Evolutionary conservation across 2,113 vertebrate genomes (phyloP), one percentile per base, ranked within the genome.

Genomic region (Micronycteris hirsuta): DNA sequence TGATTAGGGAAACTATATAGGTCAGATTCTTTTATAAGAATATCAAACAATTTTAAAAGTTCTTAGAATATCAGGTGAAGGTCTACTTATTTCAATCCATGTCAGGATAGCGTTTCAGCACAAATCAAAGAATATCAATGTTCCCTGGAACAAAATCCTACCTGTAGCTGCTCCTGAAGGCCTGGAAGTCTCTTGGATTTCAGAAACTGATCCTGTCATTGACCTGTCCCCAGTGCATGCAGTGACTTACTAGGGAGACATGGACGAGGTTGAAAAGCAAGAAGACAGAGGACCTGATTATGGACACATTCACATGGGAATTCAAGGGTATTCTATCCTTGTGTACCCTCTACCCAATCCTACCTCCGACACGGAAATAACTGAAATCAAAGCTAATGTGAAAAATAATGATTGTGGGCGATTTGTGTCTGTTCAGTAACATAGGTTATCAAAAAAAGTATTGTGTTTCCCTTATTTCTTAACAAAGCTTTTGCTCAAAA

Each of bases 131-230:
- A 70, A 61, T 65, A 63, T 41, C n/a, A 77, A 83, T 73, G 67
- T 70, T 61, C 47, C 65, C 47, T 31, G 43, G 17, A 93, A 96
- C 17, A 94, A 94, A 94, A 71, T 67, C 89, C 73, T 54, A 83
- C 94, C 77, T 96, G 67, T 24, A 82, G 82, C 38, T 86, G 43
- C 36, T 93, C 68, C 41, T 95, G 56, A 96, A 68, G 22, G 84
- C 47, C 94, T 63, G 33, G 52, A 84, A 91, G 73, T 88, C 54
- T 93, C 95, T 71, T 56, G 56, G 3, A 54, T 87, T 92, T 95
- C 89, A 94, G 49, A 89, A 97, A 93, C 91, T 86, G 86, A 94
- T 97, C 94, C 86, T 97, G 88, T 78, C 93, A 97, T 89, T 92
- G 88, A 76, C 89, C 87, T 91, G 82, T 87, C 83, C 92, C 95